Evolutionary conservation across 2,113 vertebrate genomes (phyloP).

Genomic region (Toxostoma redivivum): DNA sequence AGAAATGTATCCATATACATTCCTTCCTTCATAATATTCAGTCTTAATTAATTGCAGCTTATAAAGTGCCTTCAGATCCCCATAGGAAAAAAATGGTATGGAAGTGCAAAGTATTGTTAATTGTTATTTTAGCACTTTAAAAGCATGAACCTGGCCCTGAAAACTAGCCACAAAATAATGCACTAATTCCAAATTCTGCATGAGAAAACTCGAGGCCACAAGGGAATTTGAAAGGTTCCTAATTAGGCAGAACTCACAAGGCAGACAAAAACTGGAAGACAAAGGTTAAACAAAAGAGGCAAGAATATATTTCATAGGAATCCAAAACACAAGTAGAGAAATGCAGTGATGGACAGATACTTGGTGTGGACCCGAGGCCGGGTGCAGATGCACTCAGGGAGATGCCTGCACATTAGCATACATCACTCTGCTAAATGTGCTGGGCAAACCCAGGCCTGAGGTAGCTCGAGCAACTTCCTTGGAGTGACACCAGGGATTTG

Average conservation of each 20-base stretch:
- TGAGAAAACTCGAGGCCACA: conserved; percentile 30
- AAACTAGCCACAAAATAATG: conserved; percentile 8
- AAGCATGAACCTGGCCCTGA: conserved; percentile 13
- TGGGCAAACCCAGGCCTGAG: not conserved
- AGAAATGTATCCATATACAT: not conserved
- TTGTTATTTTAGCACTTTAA: conserved; percentile 48
- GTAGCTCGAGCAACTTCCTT: not conserved
- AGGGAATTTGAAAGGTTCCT: conserved; percentile 53
- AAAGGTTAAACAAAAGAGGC: conserved; percentile 47
- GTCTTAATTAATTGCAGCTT: conserved; percentile 30
- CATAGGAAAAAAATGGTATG: not conserved
- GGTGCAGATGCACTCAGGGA: not conserved
- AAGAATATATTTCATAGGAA: conserved; percentile 18
- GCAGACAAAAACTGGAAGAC: conserved; percentile 40
- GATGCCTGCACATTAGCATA: not conserved
- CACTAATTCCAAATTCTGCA: conserved; percentile 47
- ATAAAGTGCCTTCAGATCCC: conserved; percentile 4
- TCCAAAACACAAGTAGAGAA: not conserved
- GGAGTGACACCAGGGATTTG: not conserved
- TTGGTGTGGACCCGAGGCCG: not conserved
- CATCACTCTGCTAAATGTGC: not conserved
- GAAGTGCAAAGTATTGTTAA: conserved; percentile 25
- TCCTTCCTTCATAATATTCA: not conserved
- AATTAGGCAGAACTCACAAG: conserved; percentile 60
- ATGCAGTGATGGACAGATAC: not conserved